phyloP scores from a whole-genome alignment of 2,888 invertebrate species.

The Athetis lepigone region DNA sequence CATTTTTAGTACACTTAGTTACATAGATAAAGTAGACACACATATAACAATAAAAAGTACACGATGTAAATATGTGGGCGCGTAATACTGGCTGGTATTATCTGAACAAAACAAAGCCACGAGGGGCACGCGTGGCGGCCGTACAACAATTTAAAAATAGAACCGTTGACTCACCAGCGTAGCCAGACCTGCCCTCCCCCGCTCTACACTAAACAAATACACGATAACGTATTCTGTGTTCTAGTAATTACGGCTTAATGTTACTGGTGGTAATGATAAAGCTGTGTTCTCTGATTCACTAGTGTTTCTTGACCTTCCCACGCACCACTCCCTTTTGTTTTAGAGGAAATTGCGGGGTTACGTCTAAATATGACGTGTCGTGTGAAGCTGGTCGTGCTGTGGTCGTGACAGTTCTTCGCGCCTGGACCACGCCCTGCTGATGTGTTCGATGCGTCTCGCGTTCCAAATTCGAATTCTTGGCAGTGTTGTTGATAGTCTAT shows the following conservation, averaged over 20 bases:
- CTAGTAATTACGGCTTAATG: slow-evolving; percentile 38
- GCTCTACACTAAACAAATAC: slow-evolving; percentile 27
- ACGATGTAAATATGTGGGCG: slow-evolving; percentile 82
- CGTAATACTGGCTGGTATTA: slow-evolving; percentile 53
- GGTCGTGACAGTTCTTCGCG: slow-evolving; percentile 59
- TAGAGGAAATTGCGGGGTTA: slow-evolving; percentile 9
- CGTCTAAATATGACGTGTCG: slow-evolving; percentile 27
- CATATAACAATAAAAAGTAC: slow-evolving; percentile 75
- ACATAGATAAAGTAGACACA: slow-evolving; percentile 70
- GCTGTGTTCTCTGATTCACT: slow-evolving; percentile 52
- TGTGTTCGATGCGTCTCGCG: slow-evolving; percentile 66
- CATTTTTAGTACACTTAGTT: slow-evolving; percentile 74
- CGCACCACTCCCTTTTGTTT: background rate
- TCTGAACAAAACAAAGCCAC: slow-evolving; percentile 88
- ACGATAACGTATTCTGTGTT: slow-evolving; percentile 24
- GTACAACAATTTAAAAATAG: slow-evolving; percentile 83
- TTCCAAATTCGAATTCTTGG: slow-evolving; percentile 78
- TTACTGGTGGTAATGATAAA: slow-evolving; percentile 33
- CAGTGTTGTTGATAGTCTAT: slow-evolving; percentile 62
- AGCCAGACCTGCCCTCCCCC: slow-evolving; percentile 66
- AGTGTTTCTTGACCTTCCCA: slow-evolving; percentile 63
- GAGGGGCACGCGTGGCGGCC: slow-evolving; percentile 83
- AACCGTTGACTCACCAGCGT: slow-evolving; percentile 72
- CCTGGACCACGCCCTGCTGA: slow-evolving; percentile 83
- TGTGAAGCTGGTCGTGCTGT: slow-evolving; percentile 38